Evolutionary conservation across 2,888 invertebrate species (phyloP).

Genomic region (Allophyes oxyacanthae): DNA sequence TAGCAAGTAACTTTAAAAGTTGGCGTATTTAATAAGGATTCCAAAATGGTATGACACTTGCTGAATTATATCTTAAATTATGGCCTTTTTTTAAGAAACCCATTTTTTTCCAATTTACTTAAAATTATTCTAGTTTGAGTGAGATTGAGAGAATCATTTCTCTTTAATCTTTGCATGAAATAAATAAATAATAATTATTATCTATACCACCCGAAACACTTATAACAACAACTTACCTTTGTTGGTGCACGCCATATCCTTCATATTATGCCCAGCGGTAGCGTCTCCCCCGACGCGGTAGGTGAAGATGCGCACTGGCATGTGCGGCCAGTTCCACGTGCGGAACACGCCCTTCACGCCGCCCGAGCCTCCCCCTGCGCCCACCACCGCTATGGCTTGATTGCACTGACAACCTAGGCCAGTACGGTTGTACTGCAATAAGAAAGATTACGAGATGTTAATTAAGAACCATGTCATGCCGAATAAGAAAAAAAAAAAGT

Average conservation of each 20-base stretch:
- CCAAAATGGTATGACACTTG: too few relatives aligned
- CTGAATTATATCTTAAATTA: too few relatives aligned
- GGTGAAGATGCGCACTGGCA: slow-evolving; percentile 98
- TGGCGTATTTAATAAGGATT: too few relatives aligned
- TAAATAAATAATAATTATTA: too few relatives aligned
- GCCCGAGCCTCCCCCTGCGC: slow-evolving; percentile 97
- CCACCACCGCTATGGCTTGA: slow-evolving; percentile 99
- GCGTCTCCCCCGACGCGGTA: slow-evolving; percentile 98
- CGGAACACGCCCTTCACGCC: slow-evolving; percentile 91
- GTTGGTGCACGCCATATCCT: slow-evolving; percentile 98
- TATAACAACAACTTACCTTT: slow-evolving; percentile 91
- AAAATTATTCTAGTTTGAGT: too few relatives aligned
- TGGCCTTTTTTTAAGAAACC: too few relatives aligned
- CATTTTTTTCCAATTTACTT: too few relatives aligned
- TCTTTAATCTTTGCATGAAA: too few relatives aligned
- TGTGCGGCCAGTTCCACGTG: slow-evolving; percentile 97
- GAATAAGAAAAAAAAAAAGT: not conserved
- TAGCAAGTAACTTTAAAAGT: too few relatives aligned
- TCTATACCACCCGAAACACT: too few relatives aligned
- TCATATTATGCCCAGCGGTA: slow-evolving; percentile 94
- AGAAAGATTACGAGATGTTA: not conserved
- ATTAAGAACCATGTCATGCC: too few relatives aligned
- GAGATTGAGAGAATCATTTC: too few relatives aligned
- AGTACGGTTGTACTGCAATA: slow-evolving; percentile 93
- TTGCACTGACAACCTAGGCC: slow-evolving; percentile 98